These are phyloP conservation scores for Leptinotarsa defecta DNA, from an alignment of 1,140 invertebrate species.

Conservation along the genomic window DNA sequence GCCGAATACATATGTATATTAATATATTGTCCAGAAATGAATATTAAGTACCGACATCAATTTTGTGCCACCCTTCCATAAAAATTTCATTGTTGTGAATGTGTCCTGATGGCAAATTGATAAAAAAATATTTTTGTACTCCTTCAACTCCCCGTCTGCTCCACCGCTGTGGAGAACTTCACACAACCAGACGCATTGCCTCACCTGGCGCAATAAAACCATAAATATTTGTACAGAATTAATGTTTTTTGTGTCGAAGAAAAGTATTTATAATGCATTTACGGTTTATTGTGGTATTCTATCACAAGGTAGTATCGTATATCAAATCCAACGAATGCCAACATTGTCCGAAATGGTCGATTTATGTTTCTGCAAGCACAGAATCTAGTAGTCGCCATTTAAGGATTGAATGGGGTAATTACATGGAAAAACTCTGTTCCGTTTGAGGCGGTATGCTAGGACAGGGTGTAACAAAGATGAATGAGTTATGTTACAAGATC, in stretches of 20 bases:
- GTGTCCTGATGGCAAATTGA: no score
- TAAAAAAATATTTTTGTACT: no score
- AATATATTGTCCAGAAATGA: no score
- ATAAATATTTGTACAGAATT: slow-evolving; percentile 54
- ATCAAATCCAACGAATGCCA: slow-evolving; percentile 29
- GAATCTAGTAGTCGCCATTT: slow-evolving; percentile 27
- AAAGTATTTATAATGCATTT: slow-evolving; percentile 34
- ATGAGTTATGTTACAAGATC: not conserved
- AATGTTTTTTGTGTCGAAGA: slow-evolving; percentile 48
- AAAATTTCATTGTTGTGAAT: no score
- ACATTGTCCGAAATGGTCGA: slow-evolving; percentile 20
- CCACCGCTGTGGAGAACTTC: not conserved
- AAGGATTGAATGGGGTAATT: slow-evolving; percentile 18
- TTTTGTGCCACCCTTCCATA: no score
- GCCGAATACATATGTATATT: no score
- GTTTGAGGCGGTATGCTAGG: not conserved
- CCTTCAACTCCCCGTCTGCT: not conserved
- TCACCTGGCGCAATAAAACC: slow-evolving; percentile 53
- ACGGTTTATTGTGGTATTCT: slow-evolving; percentile 40
- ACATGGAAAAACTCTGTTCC: slow-evolving; percentile 16
- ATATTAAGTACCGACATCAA: no score
- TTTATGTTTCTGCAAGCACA: slow-evolving; percentile 24
- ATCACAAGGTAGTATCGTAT: slow-evolving; percentile 35
- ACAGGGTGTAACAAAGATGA: not conserved
- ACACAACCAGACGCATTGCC: slow-evolving; percentile 27